Base-by-base conservation (phyloP, 2,888 invertebrate genomes). In the Xanthia togata region DNA sequence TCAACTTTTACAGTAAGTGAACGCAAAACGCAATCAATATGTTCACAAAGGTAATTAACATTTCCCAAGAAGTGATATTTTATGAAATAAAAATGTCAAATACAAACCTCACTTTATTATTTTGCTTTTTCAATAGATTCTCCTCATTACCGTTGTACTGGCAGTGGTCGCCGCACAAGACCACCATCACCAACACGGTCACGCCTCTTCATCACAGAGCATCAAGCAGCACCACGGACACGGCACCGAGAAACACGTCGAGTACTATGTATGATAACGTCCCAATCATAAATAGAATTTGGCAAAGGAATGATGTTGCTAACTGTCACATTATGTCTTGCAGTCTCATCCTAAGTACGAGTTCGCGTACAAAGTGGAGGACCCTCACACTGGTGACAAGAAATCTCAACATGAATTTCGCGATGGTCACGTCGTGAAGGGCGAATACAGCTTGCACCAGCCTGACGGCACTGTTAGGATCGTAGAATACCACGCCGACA, bases 321-420 rank as follows among this genome's bases (percentile, higher is more conserved):
- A 23, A 57, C 20, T 5, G 2, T 47, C 4, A 31, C 26, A 31
- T 31, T 31, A 4, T 67, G 2, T 63, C 0, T 59, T 50, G 11
- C 72, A 91, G 91, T 84, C 87, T 73, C 93, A 94, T 72, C 94
- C 95, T n/a, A 94, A 94, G 84, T 96, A 96, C 91, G 93, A 93
- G 80, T 95, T 92, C 89, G 93, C 92, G 76, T 96, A 96, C 88
- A 94, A 95, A 76, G 95, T 96, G 41, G 89, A 91, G 83, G 96
- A 96, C 88, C 92, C 92, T 47, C 94, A 95, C 88, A 96, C 95
- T 81, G 95, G 95, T 23, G 96, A 96, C 89, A 90, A 92, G 84
- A 92, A 93, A 87, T 89, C 89, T 67, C 93, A 93, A 81, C 91
- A 92, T 65, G 93, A 93, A 86, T 81, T 83, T 81, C 92, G 93